Evolutionary conservation across 2,888 invertebrate genomes (phyloP).

Genomic region (Blera fallax): DNA sequence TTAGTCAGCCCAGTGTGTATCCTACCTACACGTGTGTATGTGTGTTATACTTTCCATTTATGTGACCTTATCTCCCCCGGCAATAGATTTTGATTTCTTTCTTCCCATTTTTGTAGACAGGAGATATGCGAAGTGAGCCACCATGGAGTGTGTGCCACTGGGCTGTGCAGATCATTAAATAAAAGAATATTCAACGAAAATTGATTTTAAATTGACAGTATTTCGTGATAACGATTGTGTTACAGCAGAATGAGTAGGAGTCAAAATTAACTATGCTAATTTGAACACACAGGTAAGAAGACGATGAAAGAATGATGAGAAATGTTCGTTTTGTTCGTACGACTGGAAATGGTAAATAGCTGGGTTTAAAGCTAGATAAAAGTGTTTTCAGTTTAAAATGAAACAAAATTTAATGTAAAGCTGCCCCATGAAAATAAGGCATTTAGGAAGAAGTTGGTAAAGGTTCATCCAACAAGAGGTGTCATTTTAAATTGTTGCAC

Average conservation of each 20-base stretch:
- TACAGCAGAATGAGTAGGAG: background rate
- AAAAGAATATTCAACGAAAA: slow-evolving; percentile 30
- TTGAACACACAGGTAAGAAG: background rate
- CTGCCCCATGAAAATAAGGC: too few relatives aligned
- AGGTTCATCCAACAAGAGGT: too few relatives aligned
- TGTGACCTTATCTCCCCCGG: background rate
- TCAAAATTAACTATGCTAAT: slow-evolving; percentile 55
- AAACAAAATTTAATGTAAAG: background rate
- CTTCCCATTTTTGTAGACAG: background rate
- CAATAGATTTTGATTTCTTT: background rate
- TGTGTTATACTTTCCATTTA: background rate
- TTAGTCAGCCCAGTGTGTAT: background rate
- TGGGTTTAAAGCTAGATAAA: too few relatives aligned
- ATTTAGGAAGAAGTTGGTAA: too few relatives aligned
- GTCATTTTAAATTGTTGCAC: too few relatives aligned
- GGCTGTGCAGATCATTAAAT: slow-evolving; percentile 10
- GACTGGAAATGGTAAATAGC: too few relatives aligned
- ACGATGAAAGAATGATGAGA: background rate
- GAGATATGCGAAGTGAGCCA: background rate
- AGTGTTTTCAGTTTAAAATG: too few relatives aligned
- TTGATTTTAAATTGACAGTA: slow-evolving; percentile 60
- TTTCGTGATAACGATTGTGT: slow-evolving; percentile 46
- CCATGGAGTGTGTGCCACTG: background rate
- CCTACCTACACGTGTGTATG: background rate
- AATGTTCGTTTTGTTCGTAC: background rate